Evolutionary conservation across 2,888 invertebrate genomes (phyloP).

Genomic region (Griposia aprilina): DNA sequence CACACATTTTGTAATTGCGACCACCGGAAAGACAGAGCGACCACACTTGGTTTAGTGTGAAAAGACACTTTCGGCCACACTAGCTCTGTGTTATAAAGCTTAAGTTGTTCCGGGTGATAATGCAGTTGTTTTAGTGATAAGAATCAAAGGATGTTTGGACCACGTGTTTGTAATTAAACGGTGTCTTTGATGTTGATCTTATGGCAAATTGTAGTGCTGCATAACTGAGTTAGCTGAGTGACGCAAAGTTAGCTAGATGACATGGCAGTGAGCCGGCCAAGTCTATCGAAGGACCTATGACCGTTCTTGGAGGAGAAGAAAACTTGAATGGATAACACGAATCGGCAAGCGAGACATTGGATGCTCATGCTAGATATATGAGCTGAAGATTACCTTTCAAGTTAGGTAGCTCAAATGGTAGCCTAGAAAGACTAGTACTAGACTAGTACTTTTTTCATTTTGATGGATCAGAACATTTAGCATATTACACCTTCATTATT

Average conservation of each 20-base stretch:
- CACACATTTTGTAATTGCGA: constrained; percentile 64
- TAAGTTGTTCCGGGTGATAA: constrained; percentile 61
- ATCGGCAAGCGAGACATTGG: not conserved
- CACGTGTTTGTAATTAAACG: constrained; percentile 44
- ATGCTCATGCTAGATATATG: not conserved
- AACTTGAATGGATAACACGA: not conserved
- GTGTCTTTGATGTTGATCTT: constrained; percentile 31
- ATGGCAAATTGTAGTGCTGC: not conserved
- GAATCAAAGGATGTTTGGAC: constrained; percentile 48
- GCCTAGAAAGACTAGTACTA: not conserved
- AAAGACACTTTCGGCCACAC: constrained; percentile 54
- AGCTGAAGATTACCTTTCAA: not conserved
- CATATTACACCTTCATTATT: no score
- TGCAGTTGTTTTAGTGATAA: constrained; percentile 57
- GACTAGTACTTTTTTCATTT: no score
- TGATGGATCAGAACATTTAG: no score
- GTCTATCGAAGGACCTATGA: not conserved
- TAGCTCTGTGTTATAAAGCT: constrained; percentile 52
- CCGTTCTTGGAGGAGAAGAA: not conserved
- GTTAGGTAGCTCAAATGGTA: rapidly evolving
- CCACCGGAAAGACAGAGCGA: constrained; percentile 64
- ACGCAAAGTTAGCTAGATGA: not conserved
- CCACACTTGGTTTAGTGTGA: constrained; percentile 49
- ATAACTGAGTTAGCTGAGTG: not conserved
- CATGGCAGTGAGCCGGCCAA: not conserved